Percentiles rank a stretch among this genome's conserved stretches.
These are phyloP conservation scores for Varanus komodoensis DNA, from an alignment of 2,113 vertebrate species.

Conservation along the genomic window DNA sequence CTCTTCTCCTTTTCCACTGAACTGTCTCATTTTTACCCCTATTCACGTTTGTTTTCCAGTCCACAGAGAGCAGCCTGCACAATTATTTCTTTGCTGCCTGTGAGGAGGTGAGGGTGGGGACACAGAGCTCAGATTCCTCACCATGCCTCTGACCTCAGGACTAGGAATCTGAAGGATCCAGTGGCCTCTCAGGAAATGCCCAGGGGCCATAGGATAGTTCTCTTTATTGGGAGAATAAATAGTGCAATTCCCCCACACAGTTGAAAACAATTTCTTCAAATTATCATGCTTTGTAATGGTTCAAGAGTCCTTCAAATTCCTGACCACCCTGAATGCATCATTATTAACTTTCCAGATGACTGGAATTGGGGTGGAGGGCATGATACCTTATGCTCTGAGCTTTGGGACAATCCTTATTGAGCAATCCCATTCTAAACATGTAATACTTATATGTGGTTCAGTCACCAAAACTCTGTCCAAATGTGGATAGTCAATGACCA, in stretches of 20 bases:
- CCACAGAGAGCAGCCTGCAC: too few species aligned
- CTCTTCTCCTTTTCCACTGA: too few species aligned
- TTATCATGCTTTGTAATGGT: background rate
- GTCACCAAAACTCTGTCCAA: background rate
- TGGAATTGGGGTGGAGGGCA: background rate
- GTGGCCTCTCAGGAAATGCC: too few species aligned
- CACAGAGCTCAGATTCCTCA: too few species aligned
- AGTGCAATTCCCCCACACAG: background rate
- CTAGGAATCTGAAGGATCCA: too few species aligned
- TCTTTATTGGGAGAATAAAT: background rate
- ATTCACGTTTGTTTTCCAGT: too few species aligned
- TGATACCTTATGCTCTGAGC: background rate
- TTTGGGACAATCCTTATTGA: conserved; percentile 29
- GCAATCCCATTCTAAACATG: conserved; percentile 33
- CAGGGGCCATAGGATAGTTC: too few species aligned
- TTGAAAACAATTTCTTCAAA: background rate
- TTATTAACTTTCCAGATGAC: background rate
- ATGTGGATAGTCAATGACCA: background rate
- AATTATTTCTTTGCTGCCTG: too few species aligned
- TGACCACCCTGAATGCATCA: background rate
- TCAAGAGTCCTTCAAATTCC: background rate
- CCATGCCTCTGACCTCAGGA: too few species aligned
- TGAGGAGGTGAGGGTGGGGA: too few species aligned
- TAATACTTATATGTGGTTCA: conserved; percentile 42
- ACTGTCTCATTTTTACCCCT: too few species aligned